Evolutionary conservation across 2,888 invertebrate genomes (phyloP), one percentile per base, ranked within the genome.

Genomic region (Zelleria hepariella): DNA sequence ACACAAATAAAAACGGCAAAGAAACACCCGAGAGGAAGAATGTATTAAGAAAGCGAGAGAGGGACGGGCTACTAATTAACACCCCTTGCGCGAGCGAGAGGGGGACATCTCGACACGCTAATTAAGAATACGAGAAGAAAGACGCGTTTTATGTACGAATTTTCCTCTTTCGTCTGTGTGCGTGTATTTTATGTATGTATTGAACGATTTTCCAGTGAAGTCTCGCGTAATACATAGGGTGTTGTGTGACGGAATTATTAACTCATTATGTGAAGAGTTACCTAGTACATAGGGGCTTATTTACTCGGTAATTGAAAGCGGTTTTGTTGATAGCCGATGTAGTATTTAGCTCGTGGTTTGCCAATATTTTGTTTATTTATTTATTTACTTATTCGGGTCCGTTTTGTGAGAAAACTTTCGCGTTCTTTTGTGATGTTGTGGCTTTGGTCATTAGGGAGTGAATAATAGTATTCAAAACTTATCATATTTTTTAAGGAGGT

Each of bases 51-150:
- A 86, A 86, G 91, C 86, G 85, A 66, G 89, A 91, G 74, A 71
- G 85, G 72, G 90, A 90, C 80, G 71, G 76, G 69, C 74, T 79
- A 77, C 80, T 86, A 86, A 86, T 86, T 87, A 88, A 80, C 83
- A 80, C 80, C 69, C 66, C 68, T 63, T 53, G 87, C 67, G 75
- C 66, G 86, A 90, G 77, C 78, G 80, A 74, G 90, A 88, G 20
- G 74, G 63, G 74, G 48, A 59, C 64, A 62, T 77, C 63, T 74
- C 82, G 84, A 80, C 87, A 90, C 91, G 91, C 91, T 92, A 92
- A 92, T 92, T 92, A 92, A 91, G 91, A 91, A 92, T 91, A 90
- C 91, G 84, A 89, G 91, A 91, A 92, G 91, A 91, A 91, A 91
- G 84, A 84, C 90, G 82, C 81, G 80, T 86, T 84, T 83, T 86